Evolutionary conservation across 2,888 invertebrate species (phyloP).

Genomic region (Ennomos quercinarius): DNA sequence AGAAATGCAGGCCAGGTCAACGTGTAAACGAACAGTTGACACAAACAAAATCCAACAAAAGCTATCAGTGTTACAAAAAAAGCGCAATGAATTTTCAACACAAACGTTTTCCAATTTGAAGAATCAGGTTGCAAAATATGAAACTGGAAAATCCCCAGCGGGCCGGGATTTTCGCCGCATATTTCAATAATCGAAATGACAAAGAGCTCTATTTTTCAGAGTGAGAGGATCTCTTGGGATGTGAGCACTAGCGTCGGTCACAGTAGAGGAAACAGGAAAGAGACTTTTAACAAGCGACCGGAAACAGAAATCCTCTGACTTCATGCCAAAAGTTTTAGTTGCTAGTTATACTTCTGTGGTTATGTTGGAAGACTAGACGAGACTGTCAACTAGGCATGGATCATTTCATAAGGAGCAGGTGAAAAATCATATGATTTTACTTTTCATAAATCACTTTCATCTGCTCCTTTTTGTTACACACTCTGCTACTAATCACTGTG

Average conservation of each 20-base stretch:
- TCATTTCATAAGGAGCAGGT: no score
- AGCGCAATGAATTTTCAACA: constrained; percentile 8
- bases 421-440: no score
- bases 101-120: constrained; percentile 24
- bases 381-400: no score
- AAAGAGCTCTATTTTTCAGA: constrained; percentile 43
- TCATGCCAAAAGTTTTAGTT: no score
- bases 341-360: no score
- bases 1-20: no score
- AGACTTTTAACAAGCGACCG: neutral
- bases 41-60: neutral
- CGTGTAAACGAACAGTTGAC: no score
- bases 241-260: constrained; percentile 22
- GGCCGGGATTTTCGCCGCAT: constrained; percentile 34
- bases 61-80: neutral
- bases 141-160: constrained; percentile 32
- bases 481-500: no score
- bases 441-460: no score
- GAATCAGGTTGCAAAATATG: constrained; percentile 26
- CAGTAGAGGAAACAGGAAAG: constrained; percentile 2
- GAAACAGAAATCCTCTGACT: neutral
- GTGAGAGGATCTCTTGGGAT: constrained; percentile 37
- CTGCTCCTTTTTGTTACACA: no score
- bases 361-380: no score
- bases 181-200: constrained; percentile 51